Conservation (phyloP, 30 jellyfish, hydroid and myxozoan genomes). For the Phacellophora camtschatica region DNA sequence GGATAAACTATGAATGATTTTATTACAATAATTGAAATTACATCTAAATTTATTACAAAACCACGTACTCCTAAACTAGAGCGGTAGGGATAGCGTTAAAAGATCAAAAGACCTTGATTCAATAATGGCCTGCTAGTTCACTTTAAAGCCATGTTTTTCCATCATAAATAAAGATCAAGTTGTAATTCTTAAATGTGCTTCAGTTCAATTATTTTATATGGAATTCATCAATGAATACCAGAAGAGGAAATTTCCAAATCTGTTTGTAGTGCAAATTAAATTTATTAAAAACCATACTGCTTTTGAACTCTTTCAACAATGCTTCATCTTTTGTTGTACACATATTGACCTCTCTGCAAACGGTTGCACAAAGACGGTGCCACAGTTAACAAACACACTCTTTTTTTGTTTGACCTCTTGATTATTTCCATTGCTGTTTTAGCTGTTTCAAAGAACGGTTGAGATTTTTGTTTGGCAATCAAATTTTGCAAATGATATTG, state of each 20-base stretch:
- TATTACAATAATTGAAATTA: too few relatives aligned
- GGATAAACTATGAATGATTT: too few relatives aligned
- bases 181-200: too few relatives aligned
- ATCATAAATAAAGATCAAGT: too few relatives aligned
- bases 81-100: too few relatives aligned
- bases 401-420: conserved; percentile 40
- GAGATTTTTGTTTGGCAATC: conserved; percentile 47
- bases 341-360: conserved; percentile 46
- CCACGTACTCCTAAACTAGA: too few relatives aligned
- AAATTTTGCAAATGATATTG: conserved; percentile 32
- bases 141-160: too few relatives aligned
- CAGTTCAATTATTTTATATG: too few relatives aligned
- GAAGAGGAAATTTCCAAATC: conserved; percentile 22
- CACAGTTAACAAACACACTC: conserved; percentile 39
- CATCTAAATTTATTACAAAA: too few relatives aligned
- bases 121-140: too few relatives aligned
- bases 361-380: conserved; percentile 50
- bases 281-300: conserved; percentile 51
- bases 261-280: conserved; percentile 31
- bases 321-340: conserved; percentile 31
- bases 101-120: too few relatives aligned
- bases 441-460: conserved; percentile 55
- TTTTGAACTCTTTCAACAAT: conserved; percentile 33
- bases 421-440: conserved; percentile 45
- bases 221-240: not conserved